These are phyloP conservation scores for Zoanthus sansibaricus DNA, from an alignment of 92 coral and sea anemone genomes.

Conservation along the genomic window DNA sequence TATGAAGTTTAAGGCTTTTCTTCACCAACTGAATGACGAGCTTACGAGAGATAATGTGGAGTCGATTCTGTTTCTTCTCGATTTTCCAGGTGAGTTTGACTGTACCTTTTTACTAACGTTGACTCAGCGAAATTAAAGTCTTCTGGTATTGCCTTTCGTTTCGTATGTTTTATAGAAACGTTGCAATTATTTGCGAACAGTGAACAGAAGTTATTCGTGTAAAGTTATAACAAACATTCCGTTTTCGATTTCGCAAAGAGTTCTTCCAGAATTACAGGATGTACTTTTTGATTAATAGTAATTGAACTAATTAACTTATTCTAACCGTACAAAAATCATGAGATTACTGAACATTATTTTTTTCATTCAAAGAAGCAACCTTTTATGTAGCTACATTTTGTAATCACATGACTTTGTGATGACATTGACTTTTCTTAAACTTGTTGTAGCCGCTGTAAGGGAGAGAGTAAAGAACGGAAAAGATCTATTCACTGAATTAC, in stretches of 20 bases:
- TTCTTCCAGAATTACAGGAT: no score
- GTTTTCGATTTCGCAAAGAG: no score
- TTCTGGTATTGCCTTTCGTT: no score
- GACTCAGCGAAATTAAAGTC: not conserved
- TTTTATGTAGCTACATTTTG: no score
- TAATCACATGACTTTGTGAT: no score
- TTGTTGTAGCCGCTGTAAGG: constrained; percentile 44
- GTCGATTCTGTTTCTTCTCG: constrained; percentile 77
- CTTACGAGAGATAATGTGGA: constrained; percentile 74
- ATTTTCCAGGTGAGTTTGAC: constrained; percentile 78
- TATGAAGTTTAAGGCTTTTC: constrained; percentile 48
- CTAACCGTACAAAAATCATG: no score
- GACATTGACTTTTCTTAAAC: not conserved
- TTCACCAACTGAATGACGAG: constrained; percentile 82
- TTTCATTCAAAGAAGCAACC: not conserved
- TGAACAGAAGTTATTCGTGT: no score
- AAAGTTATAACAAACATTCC: no score
- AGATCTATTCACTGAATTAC: constrained; percentile 69
- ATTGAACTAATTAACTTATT: no score
- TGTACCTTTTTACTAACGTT: not conserved
- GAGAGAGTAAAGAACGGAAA: constrained; percentile 72
- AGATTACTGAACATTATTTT: not conserved
- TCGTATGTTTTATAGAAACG: no score
- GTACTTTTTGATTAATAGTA: no score
- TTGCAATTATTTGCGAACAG: no score